Evolutionary conservation across 2,888 invertebrate species (phyloP), one percentile per base, ranked within the genome.

Genomic region (Caenorhabditis macrosperma): DNA sequence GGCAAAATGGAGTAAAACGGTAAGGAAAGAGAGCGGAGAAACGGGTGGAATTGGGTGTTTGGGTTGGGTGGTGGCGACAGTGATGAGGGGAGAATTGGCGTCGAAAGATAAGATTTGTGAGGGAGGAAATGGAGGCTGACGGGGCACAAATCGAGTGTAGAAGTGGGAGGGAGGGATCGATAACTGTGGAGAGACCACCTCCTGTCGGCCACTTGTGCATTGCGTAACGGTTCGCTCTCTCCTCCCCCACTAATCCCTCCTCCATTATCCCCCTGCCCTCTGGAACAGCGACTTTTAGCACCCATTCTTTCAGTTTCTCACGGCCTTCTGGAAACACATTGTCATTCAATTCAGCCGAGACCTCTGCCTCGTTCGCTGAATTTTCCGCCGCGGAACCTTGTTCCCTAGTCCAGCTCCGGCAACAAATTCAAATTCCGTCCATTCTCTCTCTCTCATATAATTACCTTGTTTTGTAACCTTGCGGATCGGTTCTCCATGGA

Each of bases 51-150:
- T 2, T 10, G 15, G 48, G 72, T 72, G 72, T 63, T 64, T 72
- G 71, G 71, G 71, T 72, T 30, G 5, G 55, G 20, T 1, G 38
- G 20, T 61, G 71, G 71, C 71, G 71, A 22, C 71, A 71, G 63
- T 71, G 71, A 71, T 63, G 61, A 38, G 33, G 26, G 30, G 15
- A 10, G 10, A 38, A 38, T 38, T 38, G 38, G 38, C 38, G 38
- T 15, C 38, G 15, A 10, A 38, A 38, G 38, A 38, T 38, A 38
- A 38, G 38, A 38, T 38, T 38, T 12, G 38, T 38, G 12, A 38
- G 15, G 28, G 26, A 28, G 54, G 28, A 54, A 54, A 15, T n/a
- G 44, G 28, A 30, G 26, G 20, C 20, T 24, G 38, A 17, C 30
- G 22, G 30, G 61, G 46, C 46, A 46, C 10, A 6, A 28, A 3